These are phyloP conservation scores for Chunga burmeisteri DNA, from an alignment of 2,113 vertebrate species.

Conservation along the genomic window DNA sequence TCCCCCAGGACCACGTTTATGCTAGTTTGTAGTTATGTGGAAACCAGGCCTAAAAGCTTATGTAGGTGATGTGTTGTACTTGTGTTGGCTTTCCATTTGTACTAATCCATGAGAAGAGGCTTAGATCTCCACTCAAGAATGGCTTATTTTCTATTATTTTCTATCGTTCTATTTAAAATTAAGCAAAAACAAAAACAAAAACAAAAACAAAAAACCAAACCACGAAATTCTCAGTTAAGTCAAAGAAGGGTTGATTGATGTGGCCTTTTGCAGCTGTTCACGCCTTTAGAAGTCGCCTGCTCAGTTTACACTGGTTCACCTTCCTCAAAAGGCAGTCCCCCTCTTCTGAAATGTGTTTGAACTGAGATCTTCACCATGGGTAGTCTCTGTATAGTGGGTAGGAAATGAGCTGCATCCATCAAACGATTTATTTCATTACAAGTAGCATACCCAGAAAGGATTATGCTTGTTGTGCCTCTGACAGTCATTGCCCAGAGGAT, in stretches of 20 bases:
- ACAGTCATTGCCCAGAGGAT: conserved; percentile 24
- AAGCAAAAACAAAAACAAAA: background rate
- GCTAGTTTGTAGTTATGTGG: background rate
- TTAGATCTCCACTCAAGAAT: background rate
- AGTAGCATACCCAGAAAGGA: background rate
- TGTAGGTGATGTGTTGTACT: background rate
- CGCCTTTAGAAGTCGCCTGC: background rate
- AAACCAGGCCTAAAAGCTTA: background rate
- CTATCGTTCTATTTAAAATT: background rate
- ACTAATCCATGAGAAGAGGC: background rate
- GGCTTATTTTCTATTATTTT: background rate
- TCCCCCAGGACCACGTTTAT: background rate
- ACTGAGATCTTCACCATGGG: background rate
- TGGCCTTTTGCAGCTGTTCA: background rate
- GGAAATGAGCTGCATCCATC: background rate
- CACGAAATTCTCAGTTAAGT: background rate
- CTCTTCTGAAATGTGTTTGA: background rate
- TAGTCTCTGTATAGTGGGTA: background rate
- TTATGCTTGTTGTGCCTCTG: background rate
- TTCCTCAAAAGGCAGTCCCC: background rate
- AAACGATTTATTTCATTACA: background rate
- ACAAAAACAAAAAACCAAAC: background rate
- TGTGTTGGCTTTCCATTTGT: background rate
- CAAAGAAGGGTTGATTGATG: background rate
- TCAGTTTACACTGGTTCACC: background rate